A percentile compares a stretch with the other conserved stretches of the same genome.
These are phyloP conservation scores for Caenorhabditis drosophilae DNA, from an alignment of 2,888 invertebrate genomes.

Conservation along the genomic window DNA sequence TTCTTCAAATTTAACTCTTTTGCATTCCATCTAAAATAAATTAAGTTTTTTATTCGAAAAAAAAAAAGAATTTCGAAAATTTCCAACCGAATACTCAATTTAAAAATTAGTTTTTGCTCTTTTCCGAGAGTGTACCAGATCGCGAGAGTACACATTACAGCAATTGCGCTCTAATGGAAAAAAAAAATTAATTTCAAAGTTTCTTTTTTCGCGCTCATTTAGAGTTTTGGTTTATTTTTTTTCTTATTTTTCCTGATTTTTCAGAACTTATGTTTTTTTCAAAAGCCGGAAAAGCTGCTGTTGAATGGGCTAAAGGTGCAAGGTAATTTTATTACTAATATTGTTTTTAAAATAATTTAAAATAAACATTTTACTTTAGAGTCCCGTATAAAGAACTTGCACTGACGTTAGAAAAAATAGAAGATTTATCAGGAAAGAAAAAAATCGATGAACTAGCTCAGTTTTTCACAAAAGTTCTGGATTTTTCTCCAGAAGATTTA, in stretches of 20 bases:
- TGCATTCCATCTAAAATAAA: slow-evolving; percentile 15
- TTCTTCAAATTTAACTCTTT: slow-evolving; percentile 17
- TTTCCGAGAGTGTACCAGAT: too few relatives aligned
- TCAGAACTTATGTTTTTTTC: slow-evolving; percentile 26
- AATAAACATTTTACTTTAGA: slow-evolving; percentile 74
- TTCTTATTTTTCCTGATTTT: neutral
- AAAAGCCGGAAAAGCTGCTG: slow-evolving; percentile 21
- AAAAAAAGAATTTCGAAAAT: neutral
- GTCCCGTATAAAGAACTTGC: slow-evolving; percentile 92
- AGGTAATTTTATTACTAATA: slow-evolving; percentile 11
- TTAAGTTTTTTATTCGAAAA: neutral
- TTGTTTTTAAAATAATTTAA: neutral
- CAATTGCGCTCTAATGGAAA: too few relatives aligned
- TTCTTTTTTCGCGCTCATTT: neutral
- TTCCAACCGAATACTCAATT: too few relatives aligned
- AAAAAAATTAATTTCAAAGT: neutral
- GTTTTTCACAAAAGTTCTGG: slow-evolving; percentile 59
- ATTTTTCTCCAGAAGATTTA: slow-evolving; percentile 86
- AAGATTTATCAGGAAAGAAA: slow-evolving; percentile 74
- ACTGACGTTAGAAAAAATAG: slow-evolving; percentile 86
- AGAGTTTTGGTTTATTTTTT: neutral
- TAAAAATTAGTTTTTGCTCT: too few relatives aligned
- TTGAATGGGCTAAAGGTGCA: slow-evolving; percentile 28
- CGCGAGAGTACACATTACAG: too few relatives aligned
- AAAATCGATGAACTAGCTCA: slow-evolving; percentile 36